A percentile compares a stretch with the other conserved stretches of the same genome.
Conservation (phyloP, 1,140 invertebrate species). For the Homarus americanus region DNA sequence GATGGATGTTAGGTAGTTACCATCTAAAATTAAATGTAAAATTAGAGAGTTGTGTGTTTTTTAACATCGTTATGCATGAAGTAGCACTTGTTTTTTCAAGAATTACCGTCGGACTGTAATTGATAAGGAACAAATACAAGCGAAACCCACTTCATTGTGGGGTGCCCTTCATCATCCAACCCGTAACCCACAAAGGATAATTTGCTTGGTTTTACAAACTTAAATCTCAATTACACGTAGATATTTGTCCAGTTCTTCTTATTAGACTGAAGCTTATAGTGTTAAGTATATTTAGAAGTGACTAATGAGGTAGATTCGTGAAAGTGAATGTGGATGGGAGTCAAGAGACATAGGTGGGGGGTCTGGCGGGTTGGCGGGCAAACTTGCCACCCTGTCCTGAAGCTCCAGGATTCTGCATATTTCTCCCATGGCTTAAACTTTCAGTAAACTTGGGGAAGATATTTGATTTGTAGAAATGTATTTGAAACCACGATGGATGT, state of each 20-base stretch:
- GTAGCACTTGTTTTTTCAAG: not conserved
- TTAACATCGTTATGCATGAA: not conserved
- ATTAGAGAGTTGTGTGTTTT: not conserved
- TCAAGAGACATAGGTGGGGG: conserved; percentile 27
- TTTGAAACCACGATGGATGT: too few relatives aligned
- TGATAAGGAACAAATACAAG: not conserved
- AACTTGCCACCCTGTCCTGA: conserved; percentile 37
- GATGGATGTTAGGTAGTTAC: conserved; percentile 32
- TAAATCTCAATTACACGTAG: not conserved
- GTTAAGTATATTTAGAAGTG: not conserved
- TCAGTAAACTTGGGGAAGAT: too few relatives aligned
- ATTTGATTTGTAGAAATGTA: too few relatives aligned
- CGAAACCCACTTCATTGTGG: not conserved
- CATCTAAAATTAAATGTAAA: not conserved
- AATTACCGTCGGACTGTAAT: not conserved
- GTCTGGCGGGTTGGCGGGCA: conserved; percentile 62
- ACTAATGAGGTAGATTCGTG: not conserved
- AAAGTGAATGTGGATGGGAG: conserved; percentile 17
- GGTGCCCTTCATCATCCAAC: not conserved
- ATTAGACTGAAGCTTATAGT: not conserved
- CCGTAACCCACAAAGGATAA: conserved; percentile 14
- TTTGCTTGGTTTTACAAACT: not conserved
- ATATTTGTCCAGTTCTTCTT: too few relatives aligned
- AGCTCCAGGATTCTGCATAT: conserved; percentile 13
- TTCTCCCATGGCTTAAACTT: too few relatives aligned